These are phyloP conservation scores for Planococcus citri DNA, from an alignment of 1,140 invertebrate species.

Conservation along the genomic window DNA sequence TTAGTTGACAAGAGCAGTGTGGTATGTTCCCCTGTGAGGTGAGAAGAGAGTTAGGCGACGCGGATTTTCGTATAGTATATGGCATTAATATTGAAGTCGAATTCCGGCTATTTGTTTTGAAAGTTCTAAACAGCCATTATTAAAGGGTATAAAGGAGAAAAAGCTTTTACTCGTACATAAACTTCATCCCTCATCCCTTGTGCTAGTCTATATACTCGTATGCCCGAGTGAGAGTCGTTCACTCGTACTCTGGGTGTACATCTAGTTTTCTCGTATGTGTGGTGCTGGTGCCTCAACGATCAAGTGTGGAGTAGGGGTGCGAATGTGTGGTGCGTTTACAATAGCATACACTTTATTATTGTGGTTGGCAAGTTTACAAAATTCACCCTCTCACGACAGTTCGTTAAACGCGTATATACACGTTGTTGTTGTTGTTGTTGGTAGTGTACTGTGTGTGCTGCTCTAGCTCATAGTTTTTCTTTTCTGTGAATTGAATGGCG, in stretches of 20 bases:
- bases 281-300: no score
- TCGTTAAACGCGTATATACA: neutral
- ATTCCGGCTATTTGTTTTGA: neutral
- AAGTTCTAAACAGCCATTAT: slow-evolving; percentile 7
- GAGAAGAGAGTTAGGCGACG: no score
- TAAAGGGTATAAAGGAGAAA: slow-evolving; percentile 1
- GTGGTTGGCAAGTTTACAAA: slow-evolving; percentile 2
- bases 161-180: neutral
- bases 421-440: neutral
- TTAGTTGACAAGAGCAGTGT: no score
- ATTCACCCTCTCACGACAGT: neutral
- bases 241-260: no score
- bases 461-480: neutral
- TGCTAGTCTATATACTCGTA: no score
- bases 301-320: neutral
- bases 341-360: slow-evolving; percentile 4
- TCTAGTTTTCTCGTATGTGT: no score
- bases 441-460: neutral
- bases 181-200: neutral
- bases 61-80: neutral
- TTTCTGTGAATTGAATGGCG: no score
- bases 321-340: neutral
- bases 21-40: no score
- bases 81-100: slow-evolving; percentile 3
- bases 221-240: no score